Conservation (phyloP, 2,113 vertebrate genomes). For the Microtus ochrogaster region DNA sequence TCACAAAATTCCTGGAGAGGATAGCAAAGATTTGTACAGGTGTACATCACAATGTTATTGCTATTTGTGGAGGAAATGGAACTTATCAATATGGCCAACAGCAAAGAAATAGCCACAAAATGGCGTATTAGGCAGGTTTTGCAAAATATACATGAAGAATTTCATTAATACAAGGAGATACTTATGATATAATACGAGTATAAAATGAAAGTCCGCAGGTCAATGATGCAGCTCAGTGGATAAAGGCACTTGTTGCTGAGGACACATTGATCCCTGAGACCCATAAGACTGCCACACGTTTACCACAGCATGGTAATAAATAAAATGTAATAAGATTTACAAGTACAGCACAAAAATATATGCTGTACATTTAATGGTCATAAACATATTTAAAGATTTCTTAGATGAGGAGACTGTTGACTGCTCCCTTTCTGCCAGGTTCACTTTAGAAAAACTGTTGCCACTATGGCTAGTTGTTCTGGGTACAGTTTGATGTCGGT, state of each 20-base stretch:
- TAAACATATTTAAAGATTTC: not conserved
- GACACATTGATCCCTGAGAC: not conserved
- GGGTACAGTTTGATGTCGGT: not conserved
- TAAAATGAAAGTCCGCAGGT: not conserved
- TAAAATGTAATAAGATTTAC: not conserved
- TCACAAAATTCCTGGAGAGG: conserved; percentile 36
- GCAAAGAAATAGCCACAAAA: not conserved
- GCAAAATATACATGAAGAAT: not conserved
- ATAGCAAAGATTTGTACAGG: not conserved
- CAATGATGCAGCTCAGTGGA: too few species aligned
- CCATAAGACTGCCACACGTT: not conserved
- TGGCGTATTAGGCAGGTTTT: not conserved
- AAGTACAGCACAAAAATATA: not conserved
- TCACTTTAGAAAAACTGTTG: not conserved
- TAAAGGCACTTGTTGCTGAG: not conserved
- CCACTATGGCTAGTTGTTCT: not conserved
- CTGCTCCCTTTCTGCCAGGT: not conserved
- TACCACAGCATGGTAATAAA: not conserved
- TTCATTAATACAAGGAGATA: not conserved
- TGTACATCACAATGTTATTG: not conserved
- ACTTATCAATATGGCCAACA: not conserved
- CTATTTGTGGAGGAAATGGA: not conserved
- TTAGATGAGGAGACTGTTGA: not conserved
- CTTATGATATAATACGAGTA: not conserved
- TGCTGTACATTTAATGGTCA: not conserved